These are phyloP conservation scores for Microchirus variegatus DNA, from an alignment of 2,797 vertebrate genomes.

Conservation along the genomic window DNA sequence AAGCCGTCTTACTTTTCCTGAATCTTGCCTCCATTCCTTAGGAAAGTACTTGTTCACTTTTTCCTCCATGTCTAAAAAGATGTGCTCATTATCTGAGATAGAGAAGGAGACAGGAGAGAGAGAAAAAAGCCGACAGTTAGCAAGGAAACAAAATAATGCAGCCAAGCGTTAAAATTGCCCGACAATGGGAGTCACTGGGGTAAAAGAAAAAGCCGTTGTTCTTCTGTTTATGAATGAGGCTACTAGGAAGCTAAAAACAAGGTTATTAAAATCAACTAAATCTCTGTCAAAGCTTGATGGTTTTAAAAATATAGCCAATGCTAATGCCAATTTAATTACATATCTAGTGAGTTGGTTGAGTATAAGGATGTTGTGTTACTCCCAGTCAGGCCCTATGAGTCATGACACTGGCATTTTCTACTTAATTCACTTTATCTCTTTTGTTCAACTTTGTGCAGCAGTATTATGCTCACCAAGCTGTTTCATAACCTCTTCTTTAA, in stretches of 20 bases:
- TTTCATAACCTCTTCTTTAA: conserved; percentile 56
- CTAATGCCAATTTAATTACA: neutral
- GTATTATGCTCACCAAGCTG: conserved; percentile 16
- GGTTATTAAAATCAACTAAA: neutral
- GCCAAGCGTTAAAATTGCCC: conserved; percentile 66
- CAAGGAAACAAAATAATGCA: conserved; percentile 66
- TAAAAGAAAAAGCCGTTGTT: conserved; percentile 51
- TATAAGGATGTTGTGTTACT: conserved; percentile 7
- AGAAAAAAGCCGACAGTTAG: conserved; percentile 61
- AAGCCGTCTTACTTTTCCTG: conserved; percentile 73
- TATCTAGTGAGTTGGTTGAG: neutral
- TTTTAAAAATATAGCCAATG: neutral
- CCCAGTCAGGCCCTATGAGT: conserved; percentile 46
- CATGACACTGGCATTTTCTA: conserved; percentile 46
- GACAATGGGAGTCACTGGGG: conserved; percentile 73
- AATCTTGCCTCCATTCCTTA: conserved; percentile 89
- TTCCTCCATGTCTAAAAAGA: conserved; percentile 92
- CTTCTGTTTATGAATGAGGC: conserved; percentile 50
- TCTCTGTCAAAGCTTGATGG: too few relatives aligned
- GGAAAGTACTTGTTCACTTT: conserved; percentile 90
- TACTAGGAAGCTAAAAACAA: conserved; percentile 29
- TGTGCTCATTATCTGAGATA: conserved; percentile 88
- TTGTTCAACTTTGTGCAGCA: conserved; percentile 42
- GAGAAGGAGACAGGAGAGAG: conserved; percentile 58
- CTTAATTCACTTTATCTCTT: conserved; percentile 48